These are phyloP conservation scores for Chrysaora quinquecirrha DNA, from an alignment of 30 jellyfish, hydroid and myxozoan species.

Conservation along the genomic window DNA sequence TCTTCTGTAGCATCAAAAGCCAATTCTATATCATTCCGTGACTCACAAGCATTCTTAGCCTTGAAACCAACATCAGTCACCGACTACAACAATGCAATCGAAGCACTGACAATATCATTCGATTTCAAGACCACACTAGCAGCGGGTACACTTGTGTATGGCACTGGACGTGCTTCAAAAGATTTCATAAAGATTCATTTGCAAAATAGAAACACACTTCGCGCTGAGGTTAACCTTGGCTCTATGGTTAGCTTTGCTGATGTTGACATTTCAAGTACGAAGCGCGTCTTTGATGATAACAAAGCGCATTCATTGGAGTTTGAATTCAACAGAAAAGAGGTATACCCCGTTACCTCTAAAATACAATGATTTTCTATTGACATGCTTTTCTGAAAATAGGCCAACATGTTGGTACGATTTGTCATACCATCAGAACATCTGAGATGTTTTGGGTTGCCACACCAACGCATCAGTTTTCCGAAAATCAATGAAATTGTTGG, in stretches of 20 bases:
- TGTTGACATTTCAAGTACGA: constrained; percentile 20
- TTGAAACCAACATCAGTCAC: constrained; percentile 65
- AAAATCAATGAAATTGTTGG: too few species aligned
- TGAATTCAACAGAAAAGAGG: constrained; percentile 64
- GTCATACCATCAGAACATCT: too few species aligned
- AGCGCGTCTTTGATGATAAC: constrained; percentile 58
- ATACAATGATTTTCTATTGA: too few species aligned
- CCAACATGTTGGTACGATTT: too few species aligned
- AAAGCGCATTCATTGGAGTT: constrained; percentile 39
- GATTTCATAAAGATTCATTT: constrained; percentile 57
- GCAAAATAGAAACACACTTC: constrained; percentile 19
- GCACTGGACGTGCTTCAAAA: constrained; percentile 39
- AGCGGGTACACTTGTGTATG: constrained; percentile 38
- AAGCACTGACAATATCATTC: constrained; percentile 55
- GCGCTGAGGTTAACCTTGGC: constrained; percentile 70
- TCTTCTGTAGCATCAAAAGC: constrained; percentile 25
- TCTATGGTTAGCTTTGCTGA: constrained; percentile 49
- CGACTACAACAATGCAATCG: constrained; percentile 66
- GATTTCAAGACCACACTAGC: constrained; percentile 63
- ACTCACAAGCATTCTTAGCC: constrained; percentile 35
- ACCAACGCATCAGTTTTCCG: too few species aligned
- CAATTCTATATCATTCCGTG: constrained; percentile 70
- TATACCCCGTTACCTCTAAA: too few species aligned
- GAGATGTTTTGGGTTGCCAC: too few species aligned
- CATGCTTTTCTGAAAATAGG: too few species aligned